These are phyloP conservation scores for Tetraneura akinire DNA, from an alignment of 1,140 invertebrate genomes.

Conservation along the genomic window DNA sequence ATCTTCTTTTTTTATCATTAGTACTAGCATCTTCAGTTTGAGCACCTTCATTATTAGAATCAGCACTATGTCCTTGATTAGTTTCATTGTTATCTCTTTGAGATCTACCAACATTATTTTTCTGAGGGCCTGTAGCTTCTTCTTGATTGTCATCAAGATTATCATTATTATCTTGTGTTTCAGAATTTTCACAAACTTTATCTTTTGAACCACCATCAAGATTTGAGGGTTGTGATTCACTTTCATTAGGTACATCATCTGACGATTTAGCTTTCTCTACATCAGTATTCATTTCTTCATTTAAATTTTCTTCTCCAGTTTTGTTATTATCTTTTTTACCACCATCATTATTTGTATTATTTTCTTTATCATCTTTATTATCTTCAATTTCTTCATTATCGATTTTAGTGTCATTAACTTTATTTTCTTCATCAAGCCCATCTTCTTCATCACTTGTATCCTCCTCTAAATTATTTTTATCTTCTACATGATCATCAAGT, in stretches of 20 bases:
- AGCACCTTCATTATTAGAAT: slow-evolving; percentile 57
- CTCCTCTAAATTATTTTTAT: slow-evolving; percentile 54
- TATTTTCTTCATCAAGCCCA: slow-evolving; percentile 52
- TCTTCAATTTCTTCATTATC: slow-evolving; percentile 52
- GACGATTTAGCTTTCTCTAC: slow-evolving; percentile 63
- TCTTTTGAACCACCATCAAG: slow-evolving; percentile 56
- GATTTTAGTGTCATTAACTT: slow-evolving; percentile 54
- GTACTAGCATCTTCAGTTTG: slow-evolving; percentile 58
- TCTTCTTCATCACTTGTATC: slow-evolving; percentile 54
- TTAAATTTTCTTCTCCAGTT: slow-evolving; percentile 57
- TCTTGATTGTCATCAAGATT: slow-evolving; percentile 45
- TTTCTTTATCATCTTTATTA: slow-evolving; percentile 54
- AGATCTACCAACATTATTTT: slow-evolving; percentile 65
- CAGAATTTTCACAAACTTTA: slow-evolving; percentile 54
- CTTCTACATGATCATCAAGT: slow-evolving; percentile 53
- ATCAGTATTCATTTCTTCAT: slow-evolving; percentile 59
- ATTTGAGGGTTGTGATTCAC: slow-evolving; percentile 56
- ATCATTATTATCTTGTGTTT: slow-evolving; percentile 49
- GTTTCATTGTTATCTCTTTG: slow-evolving; percentile 64
- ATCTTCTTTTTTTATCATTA: slow-evolving; percentile 60
- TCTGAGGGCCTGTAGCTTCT: slow-evolving; percentile 58
- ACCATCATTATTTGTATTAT: slow-evolving; percentile 54
- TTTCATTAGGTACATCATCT: slow-evolving; percentile 63
- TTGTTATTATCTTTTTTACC: slow-evolving; percentile 58
- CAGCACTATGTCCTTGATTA: slow-evolving; percentile 65